Evolutionary conservation across 2,797 vertebrate genomes (phyloP).

Genomic region (Clarias fuscus): DNA sequence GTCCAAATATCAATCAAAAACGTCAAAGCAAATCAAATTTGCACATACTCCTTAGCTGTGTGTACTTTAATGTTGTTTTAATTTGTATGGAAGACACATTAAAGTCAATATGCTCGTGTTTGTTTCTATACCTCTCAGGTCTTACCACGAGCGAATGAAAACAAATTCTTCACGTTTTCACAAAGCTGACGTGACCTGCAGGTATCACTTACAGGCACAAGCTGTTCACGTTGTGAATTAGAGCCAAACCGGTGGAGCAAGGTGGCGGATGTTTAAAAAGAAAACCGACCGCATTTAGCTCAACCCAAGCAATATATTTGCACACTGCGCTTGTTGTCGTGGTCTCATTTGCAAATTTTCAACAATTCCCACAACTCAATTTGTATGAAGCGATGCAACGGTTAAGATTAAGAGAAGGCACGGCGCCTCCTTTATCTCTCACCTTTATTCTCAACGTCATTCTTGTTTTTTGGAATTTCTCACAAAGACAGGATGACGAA

Average conservation of each 20-base stretch:
- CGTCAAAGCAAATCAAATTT: no score
- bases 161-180: background rate
- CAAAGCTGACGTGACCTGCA: background rate
- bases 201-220: slow-evolving; percentile 23
- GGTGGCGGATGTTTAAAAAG: slow-evolving; percentile 14
- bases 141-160: no score
- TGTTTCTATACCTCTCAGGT: background rate
- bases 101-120: background rate
- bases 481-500: background rate
- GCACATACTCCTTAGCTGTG: no score
- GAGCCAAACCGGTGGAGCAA: slow-evolving; percentile 41
- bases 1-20: background rate
- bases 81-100: background rate
- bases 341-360: slow-evolving; percentile 18
- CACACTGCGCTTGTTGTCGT: background rate
- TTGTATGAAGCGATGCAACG: slow-evolving; percentile 9
- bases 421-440: background rate
- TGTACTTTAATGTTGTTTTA: background rate
- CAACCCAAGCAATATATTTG: background rate
- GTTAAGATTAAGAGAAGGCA: background rate
- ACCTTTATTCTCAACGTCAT: background rate
- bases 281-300: background rate
- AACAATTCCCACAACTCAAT: background rate
- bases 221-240: slow-evolving; percentile 13
- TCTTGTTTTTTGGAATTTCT: background rate